phyloP scores from a whole-genome alignment of 2,797 vertebrate genomes.

The Mus caroli region DNA sequence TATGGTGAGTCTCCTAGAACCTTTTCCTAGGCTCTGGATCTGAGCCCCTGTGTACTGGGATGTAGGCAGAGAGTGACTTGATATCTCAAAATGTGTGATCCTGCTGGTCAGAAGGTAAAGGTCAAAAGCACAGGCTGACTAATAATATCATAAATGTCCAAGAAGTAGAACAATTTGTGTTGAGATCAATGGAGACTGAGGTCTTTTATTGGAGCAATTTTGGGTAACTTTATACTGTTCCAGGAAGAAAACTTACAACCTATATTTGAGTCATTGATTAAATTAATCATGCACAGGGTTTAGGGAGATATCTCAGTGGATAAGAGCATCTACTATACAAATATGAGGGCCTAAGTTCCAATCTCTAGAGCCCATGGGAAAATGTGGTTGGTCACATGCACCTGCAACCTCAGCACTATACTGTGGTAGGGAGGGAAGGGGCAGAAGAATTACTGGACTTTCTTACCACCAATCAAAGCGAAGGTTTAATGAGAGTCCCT shows the following conservation, averaged over 20 bases:
- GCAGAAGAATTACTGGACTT: neutral
- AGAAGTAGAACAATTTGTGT: neutral
- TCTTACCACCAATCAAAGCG: neutral
- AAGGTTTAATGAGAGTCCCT: neutral
- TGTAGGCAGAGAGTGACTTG: neutral
- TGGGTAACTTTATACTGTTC: constrained; percentile 8
- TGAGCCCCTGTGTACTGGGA: neutral
- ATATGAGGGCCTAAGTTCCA: neutral
- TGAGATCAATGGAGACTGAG: neutral
- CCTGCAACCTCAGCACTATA: neutral
- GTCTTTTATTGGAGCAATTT: constrained; percentile 7
- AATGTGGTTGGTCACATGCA: neutral
- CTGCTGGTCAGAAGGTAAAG: neutral
- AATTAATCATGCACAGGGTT: neutral
- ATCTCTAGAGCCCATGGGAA: neutral
- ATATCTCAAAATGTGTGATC: neutral
- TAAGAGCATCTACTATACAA: neutral
- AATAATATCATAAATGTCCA: neutral
- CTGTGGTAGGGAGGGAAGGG: neutral
- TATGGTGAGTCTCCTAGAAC: neutral
- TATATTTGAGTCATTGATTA: neutral
- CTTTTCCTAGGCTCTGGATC: neutral
- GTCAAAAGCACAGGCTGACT: neutral
- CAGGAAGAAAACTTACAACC: constrained; percentile 1
- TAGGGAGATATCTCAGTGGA: neutral